Percentiles rank a stretch among this genome's conserved stretches.
These are phyloP conservation scores for Podarcis muralis DNA, from an alignment of 2,113 vertebrate species.

Conservation along the genomic window DNA sequence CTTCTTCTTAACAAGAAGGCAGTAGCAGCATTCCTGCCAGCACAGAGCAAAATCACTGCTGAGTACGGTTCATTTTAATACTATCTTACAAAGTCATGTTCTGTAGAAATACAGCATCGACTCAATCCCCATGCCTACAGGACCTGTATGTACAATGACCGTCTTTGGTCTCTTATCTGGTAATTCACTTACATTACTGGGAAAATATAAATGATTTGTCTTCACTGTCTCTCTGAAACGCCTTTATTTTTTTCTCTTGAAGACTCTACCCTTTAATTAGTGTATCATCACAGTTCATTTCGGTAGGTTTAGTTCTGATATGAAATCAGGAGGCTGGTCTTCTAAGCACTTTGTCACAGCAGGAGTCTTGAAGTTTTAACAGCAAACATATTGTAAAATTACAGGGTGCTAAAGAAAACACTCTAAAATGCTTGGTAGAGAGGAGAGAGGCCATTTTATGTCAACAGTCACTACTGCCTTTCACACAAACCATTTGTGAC, in stretches of 20 bases:
- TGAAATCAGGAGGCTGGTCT: not conserved
- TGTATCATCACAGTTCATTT: not conserved
- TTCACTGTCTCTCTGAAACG: not conserved
- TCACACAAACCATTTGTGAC: not conserved
- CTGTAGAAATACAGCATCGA: not conserved
- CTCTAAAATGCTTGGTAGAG: not conserved
- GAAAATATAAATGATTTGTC: constrained; percentile 1
- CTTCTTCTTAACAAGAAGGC: not conserved
- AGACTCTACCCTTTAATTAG: not conserved
- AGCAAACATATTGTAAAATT: not conserved
- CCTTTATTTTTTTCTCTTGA: not conserved
- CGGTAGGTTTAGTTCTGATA: not conserved
- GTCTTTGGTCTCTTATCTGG: not conserved
- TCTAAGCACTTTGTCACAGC: not conserved
- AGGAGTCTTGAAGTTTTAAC: not conserved
- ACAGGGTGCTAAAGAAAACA: not conserved
- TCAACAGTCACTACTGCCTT: not conserved
- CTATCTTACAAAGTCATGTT: not conserved
- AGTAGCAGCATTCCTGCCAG: not conserved
- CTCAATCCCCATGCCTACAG: not conserved
- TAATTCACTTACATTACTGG: not conserved
- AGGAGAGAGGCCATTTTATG: not conserved
- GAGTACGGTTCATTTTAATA: not conserved
- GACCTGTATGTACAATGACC: not conserved
- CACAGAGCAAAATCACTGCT: not conserved